Base-by-base conservation (phyloP, 2,888 invertebrate genomes). In the Drosophila greeni region DNA sequence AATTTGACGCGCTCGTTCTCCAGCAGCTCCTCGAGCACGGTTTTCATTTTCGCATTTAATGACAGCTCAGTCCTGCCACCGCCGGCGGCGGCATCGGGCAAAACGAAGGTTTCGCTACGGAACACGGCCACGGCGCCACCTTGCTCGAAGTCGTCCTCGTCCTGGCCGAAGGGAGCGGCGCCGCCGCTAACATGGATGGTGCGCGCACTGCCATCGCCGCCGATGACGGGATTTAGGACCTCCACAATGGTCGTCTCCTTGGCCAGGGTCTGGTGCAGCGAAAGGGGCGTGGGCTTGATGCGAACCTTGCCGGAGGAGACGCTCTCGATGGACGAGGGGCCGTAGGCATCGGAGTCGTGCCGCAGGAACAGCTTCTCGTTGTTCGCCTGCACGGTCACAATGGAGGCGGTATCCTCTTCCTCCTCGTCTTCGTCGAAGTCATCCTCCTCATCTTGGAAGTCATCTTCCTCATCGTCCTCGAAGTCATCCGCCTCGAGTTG, bases 341-440 rank as follows among this genome's bases (percentile, higher is more conserved):
- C 86, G 62, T 79, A 84, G 55, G 76, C 74, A 43, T 81, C 83
- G 31, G 78, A 75, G 62, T 87, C 86, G 54, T 84, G 83, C 68
- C 85, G 87, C 59, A 88, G 74, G 76, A 87, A 89, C 58, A 88
- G 78, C 77, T 87, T 88, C 66, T 89, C 88, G 51, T 82, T 84
- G 76, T 87, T 88, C 45, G 88, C 87, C 70, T 90, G 89, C 52
- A 89, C 89, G 39, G 90, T 89, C 16, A 90, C 89, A 75, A 90
- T 90, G 18, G 89, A 89, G 71, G 89, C 88, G 54, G 89, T 92
- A 87, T 87, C 91, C 85, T 91, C 90, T 62, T 91, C 92, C 14
- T 91, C 91, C 82, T 89, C 89, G 6, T 89, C 89, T 11, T 89
- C 89, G 6, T 66, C 88, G 61, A 76, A 88, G 74, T 85, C 87